Evolutionary conservation across 2,113 vertebrate genomes (phyloP), one percentile per base, ranked within the genome.

Genomic region (Oncorhynchus kisutch): DNA sequence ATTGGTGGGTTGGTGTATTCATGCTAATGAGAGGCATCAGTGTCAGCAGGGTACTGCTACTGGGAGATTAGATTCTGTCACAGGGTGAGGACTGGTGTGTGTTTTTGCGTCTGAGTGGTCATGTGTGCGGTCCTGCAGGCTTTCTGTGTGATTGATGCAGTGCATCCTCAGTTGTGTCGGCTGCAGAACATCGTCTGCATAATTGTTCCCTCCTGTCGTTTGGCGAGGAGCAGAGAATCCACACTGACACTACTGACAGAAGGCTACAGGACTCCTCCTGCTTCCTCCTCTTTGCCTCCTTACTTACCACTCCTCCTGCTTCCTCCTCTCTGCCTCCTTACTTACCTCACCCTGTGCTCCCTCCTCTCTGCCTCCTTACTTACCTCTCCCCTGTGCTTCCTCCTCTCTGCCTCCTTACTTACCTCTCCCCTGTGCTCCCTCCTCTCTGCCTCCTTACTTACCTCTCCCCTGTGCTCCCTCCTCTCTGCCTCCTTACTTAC

Each of bases 161-260:
- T 60, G 69, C 49, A 54, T 76, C 66, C 76, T 73, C 39, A 45
- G 39, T 11, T 45, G 39, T 45, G 39, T 45, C 69, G 31, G 82
- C 74, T 67, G 67, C 11, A 20, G 79, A 57, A 69, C 34, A 65
- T 78, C 8, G 48, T 81, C 72, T 81, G 83, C 81, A 83, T 85
- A 81, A 83, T 76, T 29, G 71, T 39, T 59, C 64, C 79, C 59
- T 62, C 59, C 59, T n/a, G 22, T n/a, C 59, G 2, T 11, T n/a
- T 62, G 59, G 59, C 7, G 59, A 62, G 59, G n/a, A 62, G 20
- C 59, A 62, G 59, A 62, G 59, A 22, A 62, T 16, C 59, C 59
- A 45, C 39, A 54, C 51, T 54, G 51, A 13, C 51, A 54, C 14
- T 16, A 54, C 12, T 18, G 16, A 54, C 16, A 54, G 51, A 18